Percentiles rank a stretch among this genome's conserved stretches.
phyloP scores from a whole-genome alignment of 2,797 vertebrate genomes.

The Vireo griseus region DNA sequence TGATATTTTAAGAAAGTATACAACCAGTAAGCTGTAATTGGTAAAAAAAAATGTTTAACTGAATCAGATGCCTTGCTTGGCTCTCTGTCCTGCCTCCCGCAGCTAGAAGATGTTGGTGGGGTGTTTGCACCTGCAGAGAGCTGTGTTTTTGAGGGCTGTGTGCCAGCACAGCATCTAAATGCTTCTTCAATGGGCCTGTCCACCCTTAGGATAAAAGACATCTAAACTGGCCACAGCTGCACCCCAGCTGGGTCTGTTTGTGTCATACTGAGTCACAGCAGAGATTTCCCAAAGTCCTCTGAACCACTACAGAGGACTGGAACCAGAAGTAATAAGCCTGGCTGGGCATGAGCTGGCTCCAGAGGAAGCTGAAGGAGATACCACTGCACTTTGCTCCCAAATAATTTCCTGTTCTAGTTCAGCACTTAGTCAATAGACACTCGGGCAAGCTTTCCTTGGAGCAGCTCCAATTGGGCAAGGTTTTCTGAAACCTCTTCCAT shows the following conservation, averaged over 20 bases:
- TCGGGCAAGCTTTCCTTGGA: not conserved
- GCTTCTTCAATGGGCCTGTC: not conserved
- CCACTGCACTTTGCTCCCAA: not conserved
- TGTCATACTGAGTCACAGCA: not conserved
- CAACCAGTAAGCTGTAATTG: not conserved
- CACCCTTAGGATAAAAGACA: not conserved
- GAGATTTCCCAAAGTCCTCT: not conserved
- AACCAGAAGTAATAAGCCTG: not conserved
- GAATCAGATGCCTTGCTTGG: not conserved
- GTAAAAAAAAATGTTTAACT: slow-evolving; percentile 12
- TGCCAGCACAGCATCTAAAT: not conserved
- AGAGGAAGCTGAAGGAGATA: not conserved
- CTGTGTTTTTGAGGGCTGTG: not conserved
- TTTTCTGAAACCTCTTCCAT: not conserved
- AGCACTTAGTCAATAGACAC: not conserved
- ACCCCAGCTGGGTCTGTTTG: not conserved
- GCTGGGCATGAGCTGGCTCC: not conserved
- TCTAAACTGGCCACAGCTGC: not conserved
- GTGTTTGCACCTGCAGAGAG: not conserved
- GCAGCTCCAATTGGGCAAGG: not conserved
- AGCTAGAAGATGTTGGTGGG: not conserved
- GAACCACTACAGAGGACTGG: not conserved
- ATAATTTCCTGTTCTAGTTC: not conserved
- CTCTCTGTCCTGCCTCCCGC: not conserved
- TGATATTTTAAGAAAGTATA: not conserved